Evolutionary conservation across 2,113 vertebrate species (phyloP).

Genomic region (Probosciger aterrimus): DNA sequence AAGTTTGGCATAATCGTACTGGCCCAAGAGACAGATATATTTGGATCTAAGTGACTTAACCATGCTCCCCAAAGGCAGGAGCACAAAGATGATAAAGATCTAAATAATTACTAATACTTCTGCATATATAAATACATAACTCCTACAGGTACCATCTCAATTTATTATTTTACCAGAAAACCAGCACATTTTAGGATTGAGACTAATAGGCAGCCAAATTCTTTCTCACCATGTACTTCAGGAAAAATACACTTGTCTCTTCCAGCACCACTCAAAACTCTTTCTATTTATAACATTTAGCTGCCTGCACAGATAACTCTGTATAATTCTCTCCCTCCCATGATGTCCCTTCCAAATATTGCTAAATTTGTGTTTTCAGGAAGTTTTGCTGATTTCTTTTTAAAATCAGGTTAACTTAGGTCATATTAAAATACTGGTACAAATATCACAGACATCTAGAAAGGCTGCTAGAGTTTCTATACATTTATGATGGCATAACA

Average conservation of each 20-base stretch:
- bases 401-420: accelerated
- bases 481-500: not conserved
- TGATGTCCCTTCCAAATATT: not conserved
- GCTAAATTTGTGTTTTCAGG: not conserved
- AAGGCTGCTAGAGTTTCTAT: not conserved
- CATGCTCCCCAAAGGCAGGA: accelerated
- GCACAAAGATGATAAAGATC: not conserved
- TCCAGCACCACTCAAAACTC: not conserved
- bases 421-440: not conserved
- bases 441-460: not conserved
- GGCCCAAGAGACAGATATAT: not conserved
- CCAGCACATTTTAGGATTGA: not conserved
- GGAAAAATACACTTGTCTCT: not conserved
- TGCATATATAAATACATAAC: not conserved
- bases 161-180: not conserved
- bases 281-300: slow-evolving; percentile 4
- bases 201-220: not conserved
- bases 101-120: not conserved
- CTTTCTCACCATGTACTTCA: not conserved
- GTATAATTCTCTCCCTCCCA: not conserved
- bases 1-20: not conserved
- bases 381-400: not conserved
- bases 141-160: not conserved
- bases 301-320: not conserved
- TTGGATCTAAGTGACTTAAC: not conserved